phyloP scores from a whole-genome alignment of 2,888 invertebrate species.

The Mesorhabditis spiculigera region DNA sequence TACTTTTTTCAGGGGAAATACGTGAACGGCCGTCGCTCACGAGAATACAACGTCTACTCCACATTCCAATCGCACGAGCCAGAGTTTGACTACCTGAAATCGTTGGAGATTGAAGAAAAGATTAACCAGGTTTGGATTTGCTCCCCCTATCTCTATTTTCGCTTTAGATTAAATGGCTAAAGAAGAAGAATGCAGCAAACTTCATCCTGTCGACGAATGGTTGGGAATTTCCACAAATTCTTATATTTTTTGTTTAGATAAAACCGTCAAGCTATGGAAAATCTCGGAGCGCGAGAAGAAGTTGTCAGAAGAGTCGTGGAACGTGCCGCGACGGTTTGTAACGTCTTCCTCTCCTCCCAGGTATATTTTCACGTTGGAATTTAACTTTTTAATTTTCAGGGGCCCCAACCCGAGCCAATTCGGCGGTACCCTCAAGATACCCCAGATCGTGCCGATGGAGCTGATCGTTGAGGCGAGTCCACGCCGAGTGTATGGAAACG shows the following conservation, averaged over 20 bases:
- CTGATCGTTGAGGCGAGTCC: slow-evolving; percentile 98
- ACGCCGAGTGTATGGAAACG: slow-evolving; percentile 96
- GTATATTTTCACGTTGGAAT: too few species aligned
- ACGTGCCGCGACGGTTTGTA: slow-evolving; percentile 69
- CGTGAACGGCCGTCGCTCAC: slow-evolving; percentile 67
- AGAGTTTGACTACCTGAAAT: slow-evolving; percentile 99
- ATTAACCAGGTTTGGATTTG: slow-evolving; percentile 87
- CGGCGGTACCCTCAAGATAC: slow-evolving; percentile 74
- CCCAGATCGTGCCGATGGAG: slow-evolving; percentile 90
- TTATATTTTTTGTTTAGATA: slow-evolving; percentile 69
- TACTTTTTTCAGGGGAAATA: slow-evolving; percentile 52
- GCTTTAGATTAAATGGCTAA: slow-evolving; percentile 72
- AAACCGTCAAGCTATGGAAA: slow-evolving; percentile 98
- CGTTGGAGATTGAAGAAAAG: slow-evolving; percentile 99
- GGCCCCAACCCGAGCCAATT: slow-evolving; percentile 12
- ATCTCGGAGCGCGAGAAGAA: slow-evolving; percentile 88
- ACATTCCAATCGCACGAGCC: slow-evolving; percentile 99
- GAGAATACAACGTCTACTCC: slow-evolving; percentile 98
- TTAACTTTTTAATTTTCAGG: too few species aligned
- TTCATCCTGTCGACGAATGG: slow-evolving; percentile 95
- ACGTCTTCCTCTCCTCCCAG: slow-evolving; percentile 11
- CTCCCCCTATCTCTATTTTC: slow-evolving; percentile 23
- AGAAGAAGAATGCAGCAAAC: slow-evolving; percentile 93
- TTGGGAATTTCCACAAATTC: slow-evolving; percentile 43
- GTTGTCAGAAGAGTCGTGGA: slow-evolving; percentile 80